Evolutionary conservation across 2,113 vertebrate genomes (phyloP).

Genomic region (Alethe castanea): DNA sequence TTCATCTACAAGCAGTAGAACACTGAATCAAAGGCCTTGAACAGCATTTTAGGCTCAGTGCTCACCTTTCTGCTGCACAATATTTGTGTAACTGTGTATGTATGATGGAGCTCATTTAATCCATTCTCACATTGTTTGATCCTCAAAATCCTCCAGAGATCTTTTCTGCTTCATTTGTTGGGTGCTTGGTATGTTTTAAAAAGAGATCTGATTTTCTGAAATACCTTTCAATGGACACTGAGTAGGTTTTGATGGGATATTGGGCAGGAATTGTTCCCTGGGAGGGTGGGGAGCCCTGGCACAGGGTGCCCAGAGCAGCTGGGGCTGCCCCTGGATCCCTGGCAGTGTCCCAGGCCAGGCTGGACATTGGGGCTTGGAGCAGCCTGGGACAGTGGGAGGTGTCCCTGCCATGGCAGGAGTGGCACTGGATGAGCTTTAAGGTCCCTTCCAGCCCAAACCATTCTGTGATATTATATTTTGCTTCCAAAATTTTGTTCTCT

Average conservation of each 20-base stretch:
- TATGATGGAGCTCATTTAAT: background rate
- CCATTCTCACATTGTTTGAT: background rate
- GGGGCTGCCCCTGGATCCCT: background rate
- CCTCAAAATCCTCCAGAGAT: background rate
- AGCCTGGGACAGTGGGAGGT: fast-evolving
- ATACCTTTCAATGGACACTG: background rate
- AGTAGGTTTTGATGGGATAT: too few species aligned
- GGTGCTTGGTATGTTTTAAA: background rate
- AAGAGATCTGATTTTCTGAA: background rate
- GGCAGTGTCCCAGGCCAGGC: background rate
- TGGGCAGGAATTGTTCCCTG: background rate
- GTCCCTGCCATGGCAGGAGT: background rate
- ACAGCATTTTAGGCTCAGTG: background rate
- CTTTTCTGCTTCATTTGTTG: background rate
- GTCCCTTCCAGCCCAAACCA: background rate
- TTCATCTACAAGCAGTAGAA: background rate
- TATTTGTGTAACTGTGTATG: background rate
- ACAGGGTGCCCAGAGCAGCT: background rate
- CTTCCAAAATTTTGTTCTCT: background rate
- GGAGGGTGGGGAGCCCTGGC: background rate
- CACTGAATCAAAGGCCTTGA: background rate
- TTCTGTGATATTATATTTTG: background rate
- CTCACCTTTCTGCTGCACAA: background rate
- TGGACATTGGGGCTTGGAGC: background rate
- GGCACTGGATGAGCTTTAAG: fast-evolving